Percentiles rank a stretch among this genome's conserved stretches.
Evolutionary conservation across 2,797 vertebrate genomes (phyloP).

Genomic region (Molossus molossus): DNA sequence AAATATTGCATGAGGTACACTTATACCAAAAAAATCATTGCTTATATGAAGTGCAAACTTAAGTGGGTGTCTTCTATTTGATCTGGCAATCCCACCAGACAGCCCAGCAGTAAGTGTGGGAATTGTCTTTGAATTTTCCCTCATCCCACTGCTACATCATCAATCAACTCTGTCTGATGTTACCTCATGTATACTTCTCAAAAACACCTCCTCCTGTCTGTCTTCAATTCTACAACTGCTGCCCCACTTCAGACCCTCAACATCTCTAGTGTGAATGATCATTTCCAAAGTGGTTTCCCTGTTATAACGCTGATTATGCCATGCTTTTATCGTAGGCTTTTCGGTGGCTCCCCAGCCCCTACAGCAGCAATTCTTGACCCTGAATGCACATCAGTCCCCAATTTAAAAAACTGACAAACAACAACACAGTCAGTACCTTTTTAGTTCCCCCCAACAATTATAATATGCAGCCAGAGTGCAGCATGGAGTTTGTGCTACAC

Average conservation of each 20-base stretch:
- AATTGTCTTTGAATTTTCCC: neutral
- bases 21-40: neutral
- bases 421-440: neutral
- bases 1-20: neutral
- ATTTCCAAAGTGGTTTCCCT: neutral
- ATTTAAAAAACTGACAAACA: neutral
- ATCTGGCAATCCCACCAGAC: neutral
- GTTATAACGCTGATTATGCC: no score
- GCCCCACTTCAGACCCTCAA: neutral
- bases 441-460: neutral
- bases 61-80: neutral
- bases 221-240: neutral
- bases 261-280: neutral
- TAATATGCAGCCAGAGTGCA: no score
- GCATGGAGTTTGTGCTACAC: rapidly evolving
- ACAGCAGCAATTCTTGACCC: neutral
- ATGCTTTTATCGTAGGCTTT: neutral
- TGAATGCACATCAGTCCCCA: neutral
- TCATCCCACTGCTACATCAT: neutral
- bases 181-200: neutral
- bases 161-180: neutral
- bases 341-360: neutral
- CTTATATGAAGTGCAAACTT: neutral
- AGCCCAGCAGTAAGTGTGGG: neutral
- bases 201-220: neutral